These are phyloP conservation scores for Trinectes maculatus DNA, from an alignment of 2,113 vertebrate genomes.

Conservation along the genomic window DNA sequence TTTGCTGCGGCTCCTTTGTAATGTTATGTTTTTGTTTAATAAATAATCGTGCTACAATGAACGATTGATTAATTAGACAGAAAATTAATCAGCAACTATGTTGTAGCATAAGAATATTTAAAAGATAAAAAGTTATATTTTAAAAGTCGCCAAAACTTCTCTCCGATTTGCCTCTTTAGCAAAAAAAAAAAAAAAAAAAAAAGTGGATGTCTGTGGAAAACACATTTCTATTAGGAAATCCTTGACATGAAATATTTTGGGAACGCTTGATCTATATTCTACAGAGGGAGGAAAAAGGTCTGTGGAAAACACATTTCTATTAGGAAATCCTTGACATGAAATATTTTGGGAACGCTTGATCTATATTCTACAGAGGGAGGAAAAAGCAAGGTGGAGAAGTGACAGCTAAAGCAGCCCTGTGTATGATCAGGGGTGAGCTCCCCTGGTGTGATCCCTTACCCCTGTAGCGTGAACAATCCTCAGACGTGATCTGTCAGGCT, in stretches of 20 bases:
- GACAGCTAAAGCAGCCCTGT: slow-evolving; percentile 68
- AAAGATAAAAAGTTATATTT: too few relatives aligned
- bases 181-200: neutral
- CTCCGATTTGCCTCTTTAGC: neutral
- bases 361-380: slow-evolving; percentile 55
- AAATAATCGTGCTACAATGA: too few relatives aligned
- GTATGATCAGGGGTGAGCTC: slow-evolving; percentile 79
- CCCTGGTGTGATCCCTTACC: slow-evolving; percentile 74
- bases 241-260: slow-evolving; percentile 63
- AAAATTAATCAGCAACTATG: too few relatives aligned
- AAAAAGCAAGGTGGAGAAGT: slow-evolving; percentile 58
- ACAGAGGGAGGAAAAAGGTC: slow-evolving; percentile 42
- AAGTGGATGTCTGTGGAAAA: neutral
- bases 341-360: slow-evolving; percentile 67
- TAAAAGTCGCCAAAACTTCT: neutral
- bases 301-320: slow-evolving; percentile 15
- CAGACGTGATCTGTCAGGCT: slow-evolving; percentile 76
- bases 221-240: slow-evolving; percentile 36
- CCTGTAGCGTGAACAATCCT: slow-evolving; percentile 81
- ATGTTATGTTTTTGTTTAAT: too few relatives aligned
- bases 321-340: slow-evolving; percentile 52
- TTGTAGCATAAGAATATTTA: too few relatives aligned
- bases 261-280: slow-evolving; percentile 65
- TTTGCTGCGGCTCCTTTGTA: too few relatives aligned
- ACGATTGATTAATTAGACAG: too few relatives aligned